Evolutionary conservation across 2,888 invertebrate genomes (phyloP).

Genomic region (Graphium colonna): DNA sequence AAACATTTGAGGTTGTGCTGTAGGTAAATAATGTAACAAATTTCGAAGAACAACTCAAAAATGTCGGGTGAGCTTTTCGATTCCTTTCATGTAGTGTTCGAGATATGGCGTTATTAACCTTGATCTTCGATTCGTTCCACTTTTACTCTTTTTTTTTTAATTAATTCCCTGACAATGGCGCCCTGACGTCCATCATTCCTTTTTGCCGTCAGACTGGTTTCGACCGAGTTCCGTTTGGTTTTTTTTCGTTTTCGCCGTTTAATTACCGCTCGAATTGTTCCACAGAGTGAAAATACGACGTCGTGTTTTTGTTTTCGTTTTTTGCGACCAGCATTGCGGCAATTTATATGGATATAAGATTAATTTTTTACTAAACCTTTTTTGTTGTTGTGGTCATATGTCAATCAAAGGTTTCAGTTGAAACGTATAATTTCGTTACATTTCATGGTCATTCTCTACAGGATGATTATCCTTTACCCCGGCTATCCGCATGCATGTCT

Average conservation of each 20-base stretch:
- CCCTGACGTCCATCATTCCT: conserved; percentile 1
- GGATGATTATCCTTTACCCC: no score
- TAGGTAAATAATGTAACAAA: no score
- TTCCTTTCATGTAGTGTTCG: not conserved
- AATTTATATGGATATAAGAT: no score
- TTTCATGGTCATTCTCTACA: no score
- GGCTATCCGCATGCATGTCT: no score
- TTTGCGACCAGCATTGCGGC: no score
- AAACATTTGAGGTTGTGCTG: no score
- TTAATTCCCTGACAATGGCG: conserved; percentile 5
- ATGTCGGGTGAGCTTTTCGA: not conserved
- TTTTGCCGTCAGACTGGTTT: conserved; percentile 6
- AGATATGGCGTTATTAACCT: conserved; percentile 2
- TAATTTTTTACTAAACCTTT: not conserved
- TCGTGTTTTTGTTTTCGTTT: not conserved
- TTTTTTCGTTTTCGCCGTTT: not conserved
- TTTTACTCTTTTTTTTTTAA: conserved; percentile 18
- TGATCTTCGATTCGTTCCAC: conserved; percentile 9
- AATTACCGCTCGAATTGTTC: not conserved
- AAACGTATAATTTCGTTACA: no score
- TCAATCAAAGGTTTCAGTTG: no score
- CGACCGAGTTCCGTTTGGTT: not conserved
- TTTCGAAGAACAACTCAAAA: not conserved
- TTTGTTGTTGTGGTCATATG: not conserved
- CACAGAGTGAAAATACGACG: not conserved